A percentile compares a stretch with the other conserved stretches of the same genome.
phyloP scores from a whole-genome alignment of 2,113 vertebrate genomes.

The Eretmochelys imbricata region DNA sequence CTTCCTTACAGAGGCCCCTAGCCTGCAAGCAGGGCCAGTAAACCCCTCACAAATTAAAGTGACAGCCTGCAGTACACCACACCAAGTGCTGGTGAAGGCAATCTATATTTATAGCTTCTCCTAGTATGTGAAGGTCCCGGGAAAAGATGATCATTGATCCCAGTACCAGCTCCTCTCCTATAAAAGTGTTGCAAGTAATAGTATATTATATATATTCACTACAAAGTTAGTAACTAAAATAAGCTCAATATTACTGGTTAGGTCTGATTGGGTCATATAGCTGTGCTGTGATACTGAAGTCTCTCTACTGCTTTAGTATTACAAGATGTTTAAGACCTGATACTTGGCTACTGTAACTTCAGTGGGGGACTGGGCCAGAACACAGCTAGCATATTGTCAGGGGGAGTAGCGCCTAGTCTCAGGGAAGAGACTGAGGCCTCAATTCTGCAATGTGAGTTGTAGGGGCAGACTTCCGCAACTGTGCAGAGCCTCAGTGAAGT shows the following conservation, averaged over 20 bases:
- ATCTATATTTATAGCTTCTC: not conserved
- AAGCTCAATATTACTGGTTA: not conserved
- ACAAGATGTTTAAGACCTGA: not conserved
- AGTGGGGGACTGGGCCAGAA: not conserved
- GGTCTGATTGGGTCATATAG: not conserved
- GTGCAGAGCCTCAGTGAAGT: not conserved
- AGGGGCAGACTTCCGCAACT: not conserved
- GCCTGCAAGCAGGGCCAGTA: not conserved
- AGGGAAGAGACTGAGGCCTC: not conserved
- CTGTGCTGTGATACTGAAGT: not conserved
- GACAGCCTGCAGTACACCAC: not conserved
- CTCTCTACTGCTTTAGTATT: not conserved
- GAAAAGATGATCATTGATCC: not conserved
- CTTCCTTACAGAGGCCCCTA: not conserved
- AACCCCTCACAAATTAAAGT: not conserved
- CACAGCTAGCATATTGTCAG: not conserved
- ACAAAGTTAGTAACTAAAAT: not conserved
- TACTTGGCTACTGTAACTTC: rapidly evolving
- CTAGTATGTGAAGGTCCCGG: not conserved
- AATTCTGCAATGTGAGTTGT: not conserved
- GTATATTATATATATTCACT: not conserved
- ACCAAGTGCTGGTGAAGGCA: not conserved
- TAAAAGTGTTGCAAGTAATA: not conserved
- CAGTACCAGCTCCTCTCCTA: not conserved
- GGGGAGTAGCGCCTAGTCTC: not conserved